Base-by-base conservation (phyloP, 2,888 invertebrate genomes). In the Melangyna quadrimaculata region DNA sequence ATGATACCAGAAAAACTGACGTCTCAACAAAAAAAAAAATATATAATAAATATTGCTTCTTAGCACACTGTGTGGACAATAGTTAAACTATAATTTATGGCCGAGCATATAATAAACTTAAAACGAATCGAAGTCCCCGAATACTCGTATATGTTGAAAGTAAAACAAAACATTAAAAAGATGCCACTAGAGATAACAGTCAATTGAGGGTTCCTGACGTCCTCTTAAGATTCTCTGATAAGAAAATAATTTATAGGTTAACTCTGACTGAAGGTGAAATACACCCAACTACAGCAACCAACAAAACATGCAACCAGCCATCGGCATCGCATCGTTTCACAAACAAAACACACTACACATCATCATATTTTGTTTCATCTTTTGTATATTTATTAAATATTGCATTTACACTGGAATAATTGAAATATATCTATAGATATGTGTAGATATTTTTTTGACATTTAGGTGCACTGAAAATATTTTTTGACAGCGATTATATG, bases 171-270 rank as follows among this genome's bases (percentile, higher is more conserved):
- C 87, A 87, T 82, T 78, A 87, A 87, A 82, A 45, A 87, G 88
- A 88, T 88, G 87, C 84, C 79, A 78, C 55, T 37, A 24, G 12
- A 79, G 88, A 88, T 88, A 87, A 78, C 73, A 61, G 78, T 84
- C 88, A 88, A 87, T 88, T 88, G 88, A 88, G 87, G 87, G 87
- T 87, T 86, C 84, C 87, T 83, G 72, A 78, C 87, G 87, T 88
- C 81, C 83, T 87, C 86, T 88, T 88, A 82, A 87, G 87, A 88
- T 88, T 74, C 55, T 55, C 74, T 72, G 82, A 80, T 69, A 78
- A 72, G 78, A 59, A 88, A 87, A 87, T 87, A 81, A 87, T 81
- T 87, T 86, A 84, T 87, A 51, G 67, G 35, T 63, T 67, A 87
- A 70, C 75, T 72, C 40, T 24, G 74, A 27, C 72, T 69, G 67